Conservation (phyloP, 2,113 vertebrate species). For the Stictonetta naevosa region DNA sequence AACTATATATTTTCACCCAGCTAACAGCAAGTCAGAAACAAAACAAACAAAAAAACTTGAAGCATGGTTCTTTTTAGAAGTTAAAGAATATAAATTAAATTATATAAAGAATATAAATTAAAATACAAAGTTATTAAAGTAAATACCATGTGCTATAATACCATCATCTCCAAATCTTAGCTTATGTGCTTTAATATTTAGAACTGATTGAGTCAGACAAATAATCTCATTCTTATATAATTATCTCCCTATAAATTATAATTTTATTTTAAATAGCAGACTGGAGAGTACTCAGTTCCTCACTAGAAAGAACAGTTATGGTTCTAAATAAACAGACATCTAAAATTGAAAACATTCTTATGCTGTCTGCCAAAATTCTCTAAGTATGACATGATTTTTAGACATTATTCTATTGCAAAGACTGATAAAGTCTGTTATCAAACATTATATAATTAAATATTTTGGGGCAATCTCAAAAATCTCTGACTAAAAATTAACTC, state of each 20-base stretch:
- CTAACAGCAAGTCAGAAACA: not conserved
- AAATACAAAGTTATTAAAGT: not conserved
- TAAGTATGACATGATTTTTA: not conserved
- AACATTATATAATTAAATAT: not conserved
- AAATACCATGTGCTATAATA: not conserved
- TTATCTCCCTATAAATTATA: not conserved
- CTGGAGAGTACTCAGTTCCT: not conserved
- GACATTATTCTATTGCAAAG: not conserved
- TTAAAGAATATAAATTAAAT: not conserved
- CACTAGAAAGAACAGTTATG: not conserved
- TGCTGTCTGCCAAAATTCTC: not conserved
- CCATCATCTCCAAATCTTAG: not conserved
- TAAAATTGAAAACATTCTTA: not conserved
- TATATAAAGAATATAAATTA: not conserved
- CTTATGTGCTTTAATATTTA: conserved; percentile 1
- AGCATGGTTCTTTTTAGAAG: not conserved
- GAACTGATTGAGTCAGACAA: conserved; percentile 29
- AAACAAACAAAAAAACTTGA: not conserved
- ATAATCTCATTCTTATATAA: not conserved
- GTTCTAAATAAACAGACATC: conserved; percentile 25
- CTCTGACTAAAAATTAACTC: not conserved
- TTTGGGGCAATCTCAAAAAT: not conserved
- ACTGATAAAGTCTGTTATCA: not conserved
- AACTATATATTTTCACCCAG: not conserved
- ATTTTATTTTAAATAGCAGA: conserved; percentile 35